A percentile compares a stretch with the other conserved stretches of the same genome.
These are phyloP conservation scores for Cyanoramphus novaezelandiae DNA, from an alignment of 2,113 vertebrate species.

Conservation along the genomic window DNA sequence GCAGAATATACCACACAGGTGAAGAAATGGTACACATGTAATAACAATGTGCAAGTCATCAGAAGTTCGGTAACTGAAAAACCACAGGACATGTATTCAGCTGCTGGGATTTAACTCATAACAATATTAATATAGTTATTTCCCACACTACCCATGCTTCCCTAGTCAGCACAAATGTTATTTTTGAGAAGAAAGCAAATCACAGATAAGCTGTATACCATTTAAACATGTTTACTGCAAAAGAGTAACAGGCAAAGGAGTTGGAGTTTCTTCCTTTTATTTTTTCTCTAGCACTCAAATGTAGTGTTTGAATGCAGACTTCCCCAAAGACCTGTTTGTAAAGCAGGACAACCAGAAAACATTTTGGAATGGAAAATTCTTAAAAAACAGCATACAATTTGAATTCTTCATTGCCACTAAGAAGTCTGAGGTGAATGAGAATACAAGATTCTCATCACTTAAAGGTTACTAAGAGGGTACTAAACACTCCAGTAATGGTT, in stretches of 20 bases:
- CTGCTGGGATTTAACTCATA: background rate
- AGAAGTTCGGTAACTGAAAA: background rate
- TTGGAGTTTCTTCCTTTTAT: background rate
- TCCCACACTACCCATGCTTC: background rate
- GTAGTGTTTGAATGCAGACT: background rate
- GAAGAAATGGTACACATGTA: background rate
- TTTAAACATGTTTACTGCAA: background rate
- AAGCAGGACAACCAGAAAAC: background rate
- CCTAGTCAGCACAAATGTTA: background rate
- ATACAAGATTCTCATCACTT: background rate
- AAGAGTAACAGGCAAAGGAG: background rate
- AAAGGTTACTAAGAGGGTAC: background rate
- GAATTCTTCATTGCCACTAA: background rate
- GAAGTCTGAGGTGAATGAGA: background rate
- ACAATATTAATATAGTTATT: background rate
- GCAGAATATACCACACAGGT: background rate
- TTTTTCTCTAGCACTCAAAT: background rate
- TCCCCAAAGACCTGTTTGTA: background rate
- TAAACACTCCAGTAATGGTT: background rate
- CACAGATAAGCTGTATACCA: rapidly evolving
- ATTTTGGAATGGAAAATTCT: background rate
- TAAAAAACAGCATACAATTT: background rate
- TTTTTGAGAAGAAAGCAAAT: background rate
- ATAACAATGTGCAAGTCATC: background rate
- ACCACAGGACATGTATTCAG: background rate